These are phyloP conservation scores for Saccostrea cuccullata DNA, from an alignment of 1,140 invertebrate species.

Conservation along the genomic window DNA sequence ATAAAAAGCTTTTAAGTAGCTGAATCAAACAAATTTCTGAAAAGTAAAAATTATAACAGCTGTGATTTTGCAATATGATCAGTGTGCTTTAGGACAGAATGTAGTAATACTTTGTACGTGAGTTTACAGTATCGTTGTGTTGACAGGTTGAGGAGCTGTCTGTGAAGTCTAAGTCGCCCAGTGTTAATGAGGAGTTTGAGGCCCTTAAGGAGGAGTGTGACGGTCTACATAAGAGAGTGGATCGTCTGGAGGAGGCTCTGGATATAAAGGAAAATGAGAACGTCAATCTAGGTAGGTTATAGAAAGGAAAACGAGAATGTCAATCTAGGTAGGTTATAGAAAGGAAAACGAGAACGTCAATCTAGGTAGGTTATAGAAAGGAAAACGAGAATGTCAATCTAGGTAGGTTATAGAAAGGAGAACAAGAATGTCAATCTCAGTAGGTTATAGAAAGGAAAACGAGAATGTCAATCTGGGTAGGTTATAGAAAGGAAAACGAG, in stretches of 20 bases:
- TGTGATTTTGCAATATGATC: too few species aligned
- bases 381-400: slow-evolving; percentile 69
- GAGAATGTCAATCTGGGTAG: too few species aligned
- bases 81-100: too few species aligned
- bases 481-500: slow-evolving; percentile 69
- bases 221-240: slow-evolving; percentile 64
- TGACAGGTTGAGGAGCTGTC: slow-evolving; percentile 62
- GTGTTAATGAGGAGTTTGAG: slow-evolving; percentile 69
- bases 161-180: slow-evolving; percentile 58
- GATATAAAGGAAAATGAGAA: slow-evolving; percentile 72
- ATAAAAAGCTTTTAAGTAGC: too few species aligned
- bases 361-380: slow-evolving; percentile 51
- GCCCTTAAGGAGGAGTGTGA: slow-evolving; percentile 64
- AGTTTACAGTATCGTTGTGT: neutral
- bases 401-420: slow-evolving; percentile 49
- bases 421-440: too few species aligned
- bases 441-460: too few species aligned
- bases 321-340: too few species aligned
- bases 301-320: too few species aligned
- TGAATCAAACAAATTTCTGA: too few species aligned
- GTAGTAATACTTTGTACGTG: neutral
- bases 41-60: too few species aligned
- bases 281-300: slow-evolving; percentile 59
- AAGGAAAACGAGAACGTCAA: too few species aligned
- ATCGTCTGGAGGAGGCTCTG: slow-evolving; percentile 67